Evolutionary conservation across 2,888 invertebrate genomes (phyloP), one percentile per base, ranked within the genome.

Genomic region (Busseola fusca): DNA sequence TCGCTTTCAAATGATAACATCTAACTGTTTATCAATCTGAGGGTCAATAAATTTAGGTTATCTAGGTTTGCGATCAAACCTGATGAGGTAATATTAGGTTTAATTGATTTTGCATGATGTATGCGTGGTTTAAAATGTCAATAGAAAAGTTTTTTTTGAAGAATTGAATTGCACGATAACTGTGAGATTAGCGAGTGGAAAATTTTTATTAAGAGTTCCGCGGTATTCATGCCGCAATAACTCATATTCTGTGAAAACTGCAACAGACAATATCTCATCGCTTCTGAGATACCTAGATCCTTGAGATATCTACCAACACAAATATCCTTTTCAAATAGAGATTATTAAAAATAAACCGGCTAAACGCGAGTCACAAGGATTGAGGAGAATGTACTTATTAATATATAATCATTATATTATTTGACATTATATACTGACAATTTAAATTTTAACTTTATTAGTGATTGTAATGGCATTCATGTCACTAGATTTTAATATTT

Each of bases 11-110:
- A 25, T 69, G 84, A 84, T 84, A 84, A 63, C n/a, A 84, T 84
- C 84, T 56, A 37, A 66, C 69, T 74, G 83, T 84, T 84, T 84
- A 84, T 84, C 84, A 82, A 84, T 77, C 60, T 62, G 72, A 77
- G 68, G 74, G 78, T 69, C 73, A 72, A 84, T 84, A 84, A 84
- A 84, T 84, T 77, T 59, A 76, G 56, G 25, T 40, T 68, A 84
- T 84, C 84, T 83, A 78, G 66, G 74, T 82, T 57, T 65, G 71
- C 81, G 77, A 84, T 84, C 84, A 60, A 63, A 74, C 37, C 69
- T 64, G 75, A 70, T 78, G 62, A 66, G 69, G 75, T 74, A 69
- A 82, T 56, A 68, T 69, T 72, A 66, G 57, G 65, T 80, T 76
- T 72, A 83, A 81, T 78, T 78, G 73, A 74, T 64, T 52, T 64